Evolutionary conservation across 2,113 vertebrate species (phyloP).

Genomic region (Eulemur rufifrons): DNA sequence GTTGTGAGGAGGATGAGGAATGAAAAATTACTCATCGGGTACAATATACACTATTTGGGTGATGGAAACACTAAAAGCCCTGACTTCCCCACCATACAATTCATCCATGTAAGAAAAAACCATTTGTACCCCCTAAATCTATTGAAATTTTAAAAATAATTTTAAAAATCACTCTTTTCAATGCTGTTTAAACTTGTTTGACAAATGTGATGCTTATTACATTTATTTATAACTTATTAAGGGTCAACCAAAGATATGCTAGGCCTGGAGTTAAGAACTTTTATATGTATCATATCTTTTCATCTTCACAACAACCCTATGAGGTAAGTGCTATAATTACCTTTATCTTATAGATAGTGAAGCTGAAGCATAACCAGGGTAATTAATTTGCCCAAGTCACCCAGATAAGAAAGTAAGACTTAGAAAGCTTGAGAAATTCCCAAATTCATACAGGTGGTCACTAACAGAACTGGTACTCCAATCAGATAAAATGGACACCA

Average conservation of each 20-base stretch:
- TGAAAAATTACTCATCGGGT: too few species aligned
- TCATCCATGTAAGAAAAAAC: too few species aligned
- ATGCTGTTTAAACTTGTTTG: slow-evolving; percentile 7
- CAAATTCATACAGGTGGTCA: not conserved
- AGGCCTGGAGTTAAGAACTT: not conserved
- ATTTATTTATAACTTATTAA: slow-evolving; percentile 29
- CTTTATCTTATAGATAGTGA: not conserved
- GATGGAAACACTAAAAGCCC: too few species aligned
- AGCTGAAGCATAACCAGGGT: not conserved
- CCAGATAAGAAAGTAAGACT: not conserved
- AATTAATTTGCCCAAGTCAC: not conserved
- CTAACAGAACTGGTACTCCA: not conserved
- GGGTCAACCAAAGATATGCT: not conserved
- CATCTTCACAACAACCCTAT: not conserved
- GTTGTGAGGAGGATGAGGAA: too few species aligned
- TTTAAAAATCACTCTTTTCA: not conserved
- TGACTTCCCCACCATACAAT: too few species aligned
- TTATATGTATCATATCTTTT: not conserved
- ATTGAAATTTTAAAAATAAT: too few species aligned
- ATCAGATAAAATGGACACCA: not conserved
- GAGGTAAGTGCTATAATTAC: not conserved
- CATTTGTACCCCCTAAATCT: too few species aligned
- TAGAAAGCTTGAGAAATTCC: not conserved
- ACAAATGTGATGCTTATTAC: not conserved
- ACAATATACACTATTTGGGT: too few species aligned